Evolutionary conservation across 2,888 invertebrate genomes (phyloP), one percentile per base, ranked within the genome.

Genomic region (Epiblema foenella): DNA sequence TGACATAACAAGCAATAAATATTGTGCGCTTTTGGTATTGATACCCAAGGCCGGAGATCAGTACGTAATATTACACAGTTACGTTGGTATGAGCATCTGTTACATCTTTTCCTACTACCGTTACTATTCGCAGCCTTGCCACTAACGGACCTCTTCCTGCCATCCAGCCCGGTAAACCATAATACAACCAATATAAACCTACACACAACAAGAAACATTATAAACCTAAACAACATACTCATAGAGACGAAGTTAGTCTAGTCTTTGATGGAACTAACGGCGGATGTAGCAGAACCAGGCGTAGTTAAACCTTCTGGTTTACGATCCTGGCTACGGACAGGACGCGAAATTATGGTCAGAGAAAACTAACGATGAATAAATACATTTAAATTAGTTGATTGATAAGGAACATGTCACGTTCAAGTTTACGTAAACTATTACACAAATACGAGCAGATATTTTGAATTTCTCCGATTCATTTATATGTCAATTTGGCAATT

Each of bases 141-240:
- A 83, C 82, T 89, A 89, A 89, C 87, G 85, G 87, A 75, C 71
- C 75, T 74, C 76, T 85, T 83, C 85, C 75, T 76, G 75, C 75
- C 70, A 75, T 75, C 70, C 59, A 72, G 63, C 74, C 73, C 72
- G 74, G 75, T 74, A 77, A 81, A 77, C 74, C 73, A 76, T 77
- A 78, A 64, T 62, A 65, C 51, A 54, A 70, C 51, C 59, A 73
- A 51, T 78, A 69, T 74, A 73, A 49, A 75, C 72, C 8, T 57
- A 39, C 49, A 59, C 18, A 29, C 39, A 24, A 51, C n/a, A 15
- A 60, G 49, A 10, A 51, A 11, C 46, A 24, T 15, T 2, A n/a
- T 57, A 62, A 10, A 37, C 56, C 62, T 67, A 37, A n/a, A 29
- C 29, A 7, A n/a, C 37, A 12, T 17, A 46, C 20, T 37, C 39